Evolutionary conservation across 2,113 vertebrate species (phyloP).

Genomic region (Zosterops hypoxanthus): DNA sequence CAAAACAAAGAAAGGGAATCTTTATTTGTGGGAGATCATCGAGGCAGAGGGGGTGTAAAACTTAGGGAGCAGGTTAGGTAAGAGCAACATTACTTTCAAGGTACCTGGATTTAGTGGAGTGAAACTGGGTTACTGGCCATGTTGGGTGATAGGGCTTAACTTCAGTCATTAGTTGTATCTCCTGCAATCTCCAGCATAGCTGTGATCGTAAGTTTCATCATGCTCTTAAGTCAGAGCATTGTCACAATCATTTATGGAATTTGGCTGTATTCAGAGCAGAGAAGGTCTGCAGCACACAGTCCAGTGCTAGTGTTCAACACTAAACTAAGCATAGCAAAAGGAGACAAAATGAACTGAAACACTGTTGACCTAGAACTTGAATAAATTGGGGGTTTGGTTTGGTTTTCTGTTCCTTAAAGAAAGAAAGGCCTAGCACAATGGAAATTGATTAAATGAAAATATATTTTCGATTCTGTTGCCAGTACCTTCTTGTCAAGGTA

Average conservation of each 20-base stretch:
- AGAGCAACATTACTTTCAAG: constrained; percentile 4
- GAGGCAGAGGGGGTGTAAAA: constrained; percentile 33
- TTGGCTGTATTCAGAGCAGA: constrained; percentile 23
- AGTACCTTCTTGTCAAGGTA: not conserved
- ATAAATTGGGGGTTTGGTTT: not conserved
- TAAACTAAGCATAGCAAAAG: not conserved
- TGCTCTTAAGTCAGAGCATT: constrained; percentile 13
- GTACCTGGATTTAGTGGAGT: constrained; percentile 5
- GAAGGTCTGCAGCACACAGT: constrained; percentile 36
- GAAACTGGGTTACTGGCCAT: constrained; percentile 50
- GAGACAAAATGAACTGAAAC: constrained; percentile 12
- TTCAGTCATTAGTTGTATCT: not conserved
- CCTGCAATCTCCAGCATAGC: not conserved
- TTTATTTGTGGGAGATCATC: not conserved
- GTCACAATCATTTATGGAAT: not conserved
- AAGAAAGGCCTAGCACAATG: not conserved
- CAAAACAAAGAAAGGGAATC: constrained; percentile 40
- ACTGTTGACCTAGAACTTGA: constrained; percentile 45
- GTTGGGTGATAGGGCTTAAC: not conserved
- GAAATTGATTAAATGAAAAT: not conserved
- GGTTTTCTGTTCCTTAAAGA: not conserved
- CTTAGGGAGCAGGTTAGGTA: constrained; percentile 45
- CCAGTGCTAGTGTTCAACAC: not conserved
- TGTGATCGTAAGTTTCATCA: constrained; percentile 25
- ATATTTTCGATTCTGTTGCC: not conserved